phyloP scores from a whole-genome alignment of 2,888 invertebrate genomes.

The Drosophila diplacantha region DNA sequence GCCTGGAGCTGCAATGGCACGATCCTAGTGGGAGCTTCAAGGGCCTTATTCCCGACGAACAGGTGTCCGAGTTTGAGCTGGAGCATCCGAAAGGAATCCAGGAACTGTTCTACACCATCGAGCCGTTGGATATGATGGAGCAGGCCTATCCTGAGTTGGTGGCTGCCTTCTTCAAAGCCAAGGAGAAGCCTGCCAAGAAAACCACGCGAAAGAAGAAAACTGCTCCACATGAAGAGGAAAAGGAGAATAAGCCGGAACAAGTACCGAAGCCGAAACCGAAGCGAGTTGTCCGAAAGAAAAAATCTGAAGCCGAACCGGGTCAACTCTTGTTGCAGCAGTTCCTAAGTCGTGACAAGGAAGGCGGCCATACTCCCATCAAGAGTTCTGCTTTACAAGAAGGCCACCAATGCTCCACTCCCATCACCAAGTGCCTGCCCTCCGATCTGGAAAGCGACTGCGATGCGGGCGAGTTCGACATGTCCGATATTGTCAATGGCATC shows the following conservation, averaged over 20 bases:
- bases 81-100: constrained; percentile 78
- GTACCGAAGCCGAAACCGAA: constrained; percentile 19
- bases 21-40: constrained; percentile 81
- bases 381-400: not conserved
- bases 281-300: constrained; percentile 37
- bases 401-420: constrained; percentile 72
- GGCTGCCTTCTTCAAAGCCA: constrained; percentile 80
- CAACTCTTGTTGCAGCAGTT: constrained; percentile 76
- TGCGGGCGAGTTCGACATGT: constrained; percentile 78
- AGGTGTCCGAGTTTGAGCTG: constrained; percentile 79
- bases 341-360: constrained; percentile 45
- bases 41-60: constrained; percentile 81
- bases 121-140: constrained; percentile 82
- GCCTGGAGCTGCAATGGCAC: constrained; percentile 86
- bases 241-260: constrained; percentile 68
- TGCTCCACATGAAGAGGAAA: constrained; percentile 20
- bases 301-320: constrained; percentile 51
- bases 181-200: constrained; percentile 79
- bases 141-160: constrained; percentile 83
- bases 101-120: constrained; percentile 83
- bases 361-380: constrained; percentile 40
- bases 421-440: constrained; percentile 62
- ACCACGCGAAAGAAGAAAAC: constrained; percentile 61
- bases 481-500: constrained; percentile 80
- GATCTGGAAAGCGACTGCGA: constrained; percentile 76